phyloP scores from a whole-genome alignment of 2,888 invertebrate species.

The Brachyptera putata region DNA sequence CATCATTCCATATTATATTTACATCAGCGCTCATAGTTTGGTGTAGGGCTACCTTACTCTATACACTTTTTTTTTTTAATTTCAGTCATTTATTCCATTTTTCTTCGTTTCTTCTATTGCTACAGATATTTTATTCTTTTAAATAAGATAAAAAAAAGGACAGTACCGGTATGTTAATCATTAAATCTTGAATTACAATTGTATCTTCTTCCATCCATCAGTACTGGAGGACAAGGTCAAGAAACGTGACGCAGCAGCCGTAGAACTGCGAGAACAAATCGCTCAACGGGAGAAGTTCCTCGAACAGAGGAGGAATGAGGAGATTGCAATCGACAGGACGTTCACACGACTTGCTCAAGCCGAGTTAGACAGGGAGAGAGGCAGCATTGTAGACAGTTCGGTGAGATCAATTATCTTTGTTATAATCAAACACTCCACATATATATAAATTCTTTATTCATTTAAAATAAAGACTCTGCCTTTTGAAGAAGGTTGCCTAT shows the following conservation, averaged over 20 bases:
- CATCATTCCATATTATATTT: no score
- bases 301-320: slow-evolving; percentile 40
- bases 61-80: no score
- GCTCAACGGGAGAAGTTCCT: slow-evolving; percentile 38
- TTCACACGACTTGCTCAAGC: slow-evolving; percentile 38
- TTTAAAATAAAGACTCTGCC: no score
- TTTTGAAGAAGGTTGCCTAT: no score
- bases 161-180: neutral
- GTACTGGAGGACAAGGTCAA: slow-evolving; percentile 34
- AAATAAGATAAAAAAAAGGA: no score
- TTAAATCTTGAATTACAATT: neutral
- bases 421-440: neutral
- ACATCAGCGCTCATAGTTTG: no score
- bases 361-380: slow-evolving; percentile 41
- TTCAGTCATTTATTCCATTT: no score
- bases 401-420: no score
- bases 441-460: no score
- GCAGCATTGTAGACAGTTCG: slow-evolving; percentile 35
- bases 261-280: slow-evolving; percentile 42
- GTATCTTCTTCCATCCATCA: neutral
- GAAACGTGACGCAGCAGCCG: slow-evolving; percentile 38
- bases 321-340: slow-evolving; percentile 36
- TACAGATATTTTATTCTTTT: no score
- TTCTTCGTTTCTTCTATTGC: no score
- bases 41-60: no score